Evolutionary conservation across 2,888 invertebrate genomes (phyloP), one percentile per base, ranked within the genome.

Genomic region (Fabriciana adippe): DNA sequence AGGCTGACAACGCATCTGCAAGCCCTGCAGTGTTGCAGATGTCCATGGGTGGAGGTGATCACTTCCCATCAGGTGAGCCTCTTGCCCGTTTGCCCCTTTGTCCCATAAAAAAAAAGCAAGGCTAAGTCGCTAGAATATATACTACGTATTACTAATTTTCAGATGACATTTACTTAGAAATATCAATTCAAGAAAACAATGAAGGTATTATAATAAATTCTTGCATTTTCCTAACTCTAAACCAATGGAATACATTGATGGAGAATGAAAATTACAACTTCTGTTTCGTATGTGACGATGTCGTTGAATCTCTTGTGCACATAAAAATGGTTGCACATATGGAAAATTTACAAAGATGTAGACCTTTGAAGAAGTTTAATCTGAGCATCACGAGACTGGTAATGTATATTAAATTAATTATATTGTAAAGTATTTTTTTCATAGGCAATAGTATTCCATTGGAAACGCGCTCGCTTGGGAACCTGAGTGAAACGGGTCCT

Each of bases 321-420:
- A 64, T 77, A 0, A 41, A 47, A 3, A 45, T 41, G 0, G 67
- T 68, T 0, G 2, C 11, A 0, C 82, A 82, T 62, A 15, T 55
- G 5, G 11, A 5, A 0, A 72, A 67, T 41, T 55, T 81, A 68
- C 41, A 72, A 0, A 35, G 21, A 5, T 69, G 71, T 31, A 69
- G 68, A 56, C 81, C 81, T 0, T 54, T 81, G 41, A 65, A 73
- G 47, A 73, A 68, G 41, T 83, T 76, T 47, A 81, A 82, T 3
- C 70, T 80, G 14, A 78, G 73, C 48, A 79, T 85, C 13, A 76
- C 75, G 4, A 78, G 85, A 72, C 74, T 74, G 80, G 85, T 85
- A 62, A 59, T 26, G 16, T 51, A 51, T 51, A 11, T 26, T 26
- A 26, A 26, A 26, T 26, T 4, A 26, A 3, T 4, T 26, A 26